Evolutionary conservation across 2,888 invertebrate species (phyloP).

Genomic region (Dicycla oo): DNA sequence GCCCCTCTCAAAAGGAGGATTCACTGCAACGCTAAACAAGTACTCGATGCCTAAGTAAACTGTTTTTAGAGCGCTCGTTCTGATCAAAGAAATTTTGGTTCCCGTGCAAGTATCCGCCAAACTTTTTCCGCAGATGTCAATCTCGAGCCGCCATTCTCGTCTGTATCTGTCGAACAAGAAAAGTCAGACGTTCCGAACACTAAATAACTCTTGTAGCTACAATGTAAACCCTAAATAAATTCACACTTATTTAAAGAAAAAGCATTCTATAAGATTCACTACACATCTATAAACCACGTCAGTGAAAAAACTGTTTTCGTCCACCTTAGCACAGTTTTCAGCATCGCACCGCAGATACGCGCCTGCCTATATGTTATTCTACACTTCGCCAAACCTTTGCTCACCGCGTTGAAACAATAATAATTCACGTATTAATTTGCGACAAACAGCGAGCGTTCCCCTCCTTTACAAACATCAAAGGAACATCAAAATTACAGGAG

Average conservation of each 20-base stretch:
- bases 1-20: neutral
- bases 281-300: neutral
- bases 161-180: neutral
- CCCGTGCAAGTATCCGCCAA: neutral
- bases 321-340: too few relatives aligned
- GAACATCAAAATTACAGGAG: conserved; percentile 52
- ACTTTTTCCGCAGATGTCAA: too few relatives aligned
- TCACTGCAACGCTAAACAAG: neutral
- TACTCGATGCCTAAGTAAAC: neutral
- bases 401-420: conserved; percentile 14
- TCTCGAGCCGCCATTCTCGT: neutral
- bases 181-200: neutral
- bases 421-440: conserved; percentile 51
- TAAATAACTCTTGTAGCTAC: neutral
- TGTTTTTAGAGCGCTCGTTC: neutral
- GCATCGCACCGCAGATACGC: neutral
- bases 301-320: neutral
- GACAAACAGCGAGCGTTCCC: conserved; percentile 47
- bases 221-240: neutral
- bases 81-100: neutral
- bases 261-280: too few relatives aligned
- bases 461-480: conserved; percentile 59
- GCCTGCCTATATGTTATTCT: neutral
- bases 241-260: neutral
- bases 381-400: conserved; percentile 4